These are phyloP conservation scores for Agrochola circellaris DNA, from an alignment of 2,888 invertebrate genomes.

Conservation along the genomic window DNA sequence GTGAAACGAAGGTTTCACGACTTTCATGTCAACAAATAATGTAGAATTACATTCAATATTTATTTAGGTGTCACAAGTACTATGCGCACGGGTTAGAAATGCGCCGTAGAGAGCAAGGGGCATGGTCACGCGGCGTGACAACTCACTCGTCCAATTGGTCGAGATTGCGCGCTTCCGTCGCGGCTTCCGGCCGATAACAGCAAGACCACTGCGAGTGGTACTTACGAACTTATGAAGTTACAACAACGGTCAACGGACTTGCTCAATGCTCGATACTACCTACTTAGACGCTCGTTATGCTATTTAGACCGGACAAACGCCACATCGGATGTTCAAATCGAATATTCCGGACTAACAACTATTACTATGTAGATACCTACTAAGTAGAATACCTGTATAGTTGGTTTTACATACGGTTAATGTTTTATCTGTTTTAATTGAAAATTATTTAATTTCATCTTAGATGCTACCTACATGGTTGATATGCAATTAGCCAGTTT, in stretches of 20 bases:
- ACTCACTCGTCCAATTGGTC: constrained; percentile 87
- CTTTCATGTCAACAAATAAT: constrained; percentile 17
- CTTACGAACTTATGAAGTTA: constrained; percentile 72
- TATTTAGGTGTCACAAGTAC: constrained; percentile 40
- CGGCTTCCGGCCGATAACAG: constrained; percentile 88
- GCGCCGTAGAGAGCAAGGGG: constrained; percentile 76
- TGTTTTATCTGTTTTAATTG: not conserved
- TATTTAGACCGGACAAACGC: constrained; percentile 63
- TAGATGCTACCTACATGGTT: not conserved
- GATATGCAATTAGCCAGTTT: not conserved
- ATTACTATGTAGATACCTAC: constrained; percentile 24
- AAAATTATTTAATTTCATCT: not conserved
- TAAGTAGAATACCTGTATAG: constrained; percentile 13
- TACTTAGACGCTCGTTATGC: constrained; percentile 64
- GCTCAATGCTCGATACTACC: constrained; percentile 67
- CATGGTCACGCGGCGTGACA: constrained; percentile 88
- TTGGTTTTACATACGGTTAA: constrained; percentile 11
- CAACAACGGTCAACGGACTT: constrained; percentile 87
- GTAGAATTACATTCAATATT: constrained; percentile 34
- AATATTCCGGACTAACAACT: constrained; percentile 57
- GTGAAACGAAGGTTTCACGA: not conserved
- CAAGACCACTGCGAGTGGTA: constrained; percentile 76
- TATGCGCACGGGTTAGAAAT: constrained; percentile 69
- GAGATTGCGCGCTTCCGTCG: constrained; percentile 90
- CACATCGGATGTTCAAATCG: constrained; percentile 63